Evolutionary conservation across 2,888 invertebrate species (phyloP).

Genomic region (Ernsta delagoae): DNA sequence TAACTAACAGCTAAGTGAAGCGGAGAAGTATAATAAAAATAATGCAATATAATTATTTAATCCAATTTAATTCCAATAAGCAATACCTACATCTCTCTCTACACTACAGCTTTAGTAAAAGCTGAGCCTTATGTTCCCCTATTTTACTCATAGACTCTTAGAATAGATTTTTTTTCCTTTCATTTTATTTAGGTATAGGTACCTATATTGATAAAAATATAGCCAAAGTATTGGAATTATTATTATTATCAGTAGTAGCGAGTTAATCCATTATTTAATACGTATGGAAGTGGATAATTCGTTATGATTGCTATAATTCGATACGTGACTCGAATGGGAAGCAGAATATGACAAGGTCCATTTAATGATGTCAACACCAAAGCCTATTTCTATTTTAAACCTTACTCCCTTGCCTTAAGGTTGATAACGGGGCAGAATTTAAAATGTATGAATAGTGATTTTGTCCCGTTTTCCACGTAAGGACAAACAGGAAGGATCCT

Average conservation of each 20-base stretch:
- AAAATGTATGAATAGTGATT: constrained; percentile 42
- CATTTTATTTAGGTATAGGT: too few relatives aligned
- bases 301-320: constrained; percentile 67
- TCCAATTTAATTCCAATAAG: too few relatives aligned
- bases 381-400: constrained; percentile 39
- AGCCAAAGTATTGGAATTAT: constrained; percentile 6
- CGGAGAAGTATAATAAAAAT: too few relatives aligned
- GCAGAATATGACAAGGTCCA: constrained; percentile 55
- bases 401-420: constrained; percentile 47
- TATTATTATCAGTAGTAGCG: constrained; percentile 36
- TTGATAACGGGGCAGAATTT: constrained; percentile 45
- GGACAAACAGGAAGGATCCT: constrained; percentile 76
- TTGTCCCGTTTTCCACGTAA: constrained; percentile 59
- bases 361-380: constrained; percentile 34
- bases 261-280: constrained; percentile 52
- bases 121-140: too few relatives aligned
- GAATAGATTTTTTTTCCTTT: too few relatives aligned
- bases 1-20: too few relatives aligned
- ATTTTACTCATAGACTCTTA: too few relatives aligned
- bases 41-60: too few relatives aligned
- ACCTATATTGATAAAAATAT: background rate
- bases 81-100: too few relatives aligned
- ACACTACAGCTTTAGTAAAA: too few relatives aligned
- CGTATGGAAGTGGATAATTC: constrained; percentile 60
- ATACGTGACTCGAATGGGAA: constrained; percentile 68